Evolutionary conservation across 2,888 invertebrate genomes (phyloP), one percentile per base, ranked within the genome.

Genomic region (Danaus chrysippus): DNA sequence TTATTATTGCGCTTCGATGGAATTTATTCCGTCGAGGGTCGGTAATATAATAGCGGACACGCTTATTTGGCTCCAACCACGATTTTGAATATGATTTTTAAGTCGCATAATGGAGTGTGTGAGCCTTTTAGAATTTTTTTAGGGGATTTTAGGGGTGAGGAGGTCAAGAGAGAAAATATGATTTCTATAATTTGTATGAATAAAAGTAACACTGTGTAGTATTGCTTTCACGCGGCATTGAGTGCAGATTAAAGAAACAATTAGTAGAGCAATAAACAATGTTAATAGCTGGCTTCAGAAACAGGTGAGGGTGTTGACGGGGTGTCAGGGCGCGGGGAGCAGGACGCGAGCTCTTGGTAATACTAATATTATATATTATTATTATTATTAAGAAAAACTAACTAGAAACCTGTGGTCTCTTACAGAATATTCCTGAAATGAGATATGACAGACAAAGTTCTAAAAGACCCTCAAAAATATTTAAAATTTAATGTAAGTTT

Each of bases 1-100:
- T 90, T 89, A 90, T 90, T 90, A 90, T 90, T 89, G 89, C 87
- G 87, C 89, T 87, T 85, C 87, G 87, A 86, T 86, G 88, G 87
- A 88, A 87, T 87, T 84, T 86, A 84, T 83, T 82, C 82, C 77
- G 72, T 75, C 77, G 75, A 84, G 86, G 88, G 86, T 81, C 81
- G 77, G 79, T 81, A 81, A 82, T 81, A 80, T 83, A 86, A 86
- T 82, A 82, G 81, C 81, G 80, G 78, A 75, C 81, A 82, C 82
- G 84, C 83, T 84, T 79, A 83, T 83, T 86, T 82, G 79, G 76
- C 77, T 71, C 76, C 76, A 75, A 77, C 68, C 75, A 76, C 81
- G 83, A 82, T 84, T 88, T 91, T 89, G 90, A 91, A 89, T 90
- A 88, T 86, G 83, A 87, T 88, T 90, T 87, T 91, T 87, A 88